phyloP scores from a whole-genome alignment of 2,888 invertebrate genomes.

The Andrena bucephala region DNA sequence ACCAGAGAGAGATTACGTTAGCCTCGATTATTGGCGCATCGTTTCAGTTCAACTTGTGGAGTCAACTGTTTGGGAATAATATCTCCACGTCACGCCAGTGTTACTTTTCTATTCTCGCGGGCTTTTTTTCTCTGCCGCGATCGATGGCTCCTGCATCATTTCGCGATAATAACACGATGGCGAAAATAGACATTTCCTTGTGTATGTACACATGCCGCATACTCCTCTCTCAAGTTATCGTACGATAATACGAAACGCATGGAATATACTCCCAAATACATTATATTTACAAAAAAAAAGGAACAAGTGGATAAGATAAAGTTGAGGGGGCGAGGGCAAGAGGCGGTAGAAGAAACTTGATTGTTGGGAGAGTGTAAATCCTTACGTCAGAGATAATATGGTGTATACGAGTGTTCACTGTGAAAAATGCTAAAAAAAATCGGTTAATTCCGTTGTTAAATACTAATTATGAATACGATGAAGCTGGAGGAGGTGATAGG shows the following conservation, averaged over 20 bases:
- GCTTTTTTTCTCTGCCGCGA: slow-evolving; percentile 7
- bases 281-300: slow-evolving; percentile 20
- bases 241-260: slow-evolving; percentile 14
- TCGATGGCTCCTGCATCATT: slow-evolving; percentile 24
- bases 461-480: too few relatives aligned
- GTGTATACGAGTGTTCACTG: neutral
- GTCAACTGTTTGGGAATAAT: slow-evolving; percentile 24
- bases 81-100: slow-evolving; percentile 13
- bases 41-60: slow-evolving; percentile 7
- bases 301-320: slow-evolving; percentile 32
- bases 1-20: slow-evolving; percentile 1
- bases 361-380: neutral
- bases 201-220: neutral
- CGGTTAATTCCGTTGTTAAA: too few relatives aligned
- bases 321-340: neutral
- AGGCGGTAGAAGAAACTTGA: neutral
- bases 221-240: slow-evolving; percentile 23
- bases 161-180: slow-evolving; percentile 26
- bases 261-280: slow-evolving; percentile 22
- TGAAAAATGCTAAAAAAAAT: too few relatives aligned
- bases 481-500: too few relatives aligned
- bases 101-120: neutral
- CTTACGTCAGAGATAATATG: slow-evolving; percentile 24
- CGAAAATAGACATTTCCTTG: slow-evolving; percentile 36
- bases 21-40: neutral